phyloP scores from a whole-genome alignment of 2,113 vertebrate genomes.

The Aspidoscelis tigris region DNA sequence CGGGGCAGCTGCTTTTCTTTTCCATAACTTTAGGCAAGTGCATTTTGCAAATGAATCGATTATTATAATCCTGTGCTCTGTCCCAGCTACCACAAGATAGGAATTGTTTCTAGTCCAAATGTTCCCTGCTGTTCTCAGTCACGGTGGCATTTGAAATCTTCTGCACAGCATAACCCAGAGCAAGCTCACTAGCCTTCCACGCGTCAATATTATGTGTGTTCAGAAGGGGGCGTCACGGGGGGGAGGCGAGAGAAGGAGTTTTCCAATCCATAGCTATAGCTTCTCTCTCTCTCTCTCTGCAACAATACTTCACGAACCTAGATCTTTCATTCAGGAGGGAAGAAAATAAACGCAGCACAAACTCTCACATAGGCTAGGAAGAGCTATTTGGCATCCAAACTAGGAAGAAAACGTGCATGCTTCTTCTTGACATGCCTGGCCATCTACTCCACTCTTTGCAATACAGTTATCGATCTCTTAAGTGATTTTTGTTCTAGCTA shows the following conservation, averaged over 20 bases:
- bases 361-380: fast-evolving
- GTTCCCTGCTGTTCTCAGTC: background rate
- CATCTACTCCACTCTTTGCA: background rate
- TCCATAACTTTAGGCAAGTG: background rate
- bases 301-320: no score
- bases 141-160: background rate
- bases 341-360: background rate
- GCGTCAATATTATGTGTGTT: constrained; percentile 13
- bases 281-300: background rate
- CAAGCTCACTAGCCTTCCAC: background rate
- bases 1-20: background rate
- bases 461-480: background rate
- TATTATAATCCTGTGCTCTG: background rate
- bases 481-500: background rate
- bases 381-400: background rate
- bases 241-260: background rate
- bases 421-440: background rate
- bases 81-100: background rate
- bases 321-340: background rate
- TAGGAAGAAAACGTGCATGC: background rate
- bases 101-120: background rate
- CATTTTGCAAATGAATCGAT: background rate
- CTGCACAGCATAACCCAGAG: no score
- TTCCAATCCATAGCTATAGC: background rate
- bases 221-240: constrained; percentile 19